Base-by-base conservation (phyloP, 2,888 invertebrate species). In the Bruchidius siliquastri region DNA sequence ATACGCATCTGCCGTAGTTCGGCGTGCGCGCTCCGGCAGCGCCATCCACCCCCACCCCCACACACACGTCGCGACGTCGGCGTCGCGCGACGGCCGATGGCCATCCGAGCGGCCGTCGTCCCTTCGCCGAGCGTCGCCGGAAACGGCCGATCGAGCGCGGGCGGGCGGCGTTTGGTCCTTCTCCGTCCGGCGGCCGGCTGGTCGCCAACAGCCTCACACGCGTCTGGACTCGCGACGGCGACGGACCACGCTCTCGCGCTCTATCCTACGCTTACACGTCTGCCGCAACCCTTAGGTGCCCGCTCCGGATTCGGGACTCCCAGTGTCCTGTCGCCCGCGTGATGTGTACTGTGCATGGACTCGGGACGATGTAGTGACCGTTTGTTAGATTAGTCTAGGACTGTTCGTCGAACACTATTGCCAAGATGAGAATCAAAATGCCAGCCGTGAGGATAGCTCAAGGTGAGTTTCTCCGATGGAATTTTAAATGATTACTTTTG, bases 341-440 rank as follows among this genome's bases (percentile, higher is more conserved):
- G 49, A 49, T 49, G 49, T 49, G 49, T 49, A 13, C 49, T 49
- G 49, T 49, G 74, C 76, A 72, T 69, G 76, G 76, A 74, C 76
- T 74, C 71, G 73, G 74, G 70, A 68, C 49, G 49, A 49, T 49
- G 49, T 49, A 49, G 49, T 49, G 49, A 49, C 49, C 49, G 49
- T 1, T 49, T 49, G 10, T 49, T 13, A 1, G 8, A 1, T 49
- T 49, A 13, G 13, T 8, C 13, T 49, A 13, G 49, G 49, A 49
- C 49, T 49, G 49, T 8, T 4, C 49, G 26, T 4, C 1, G 18
- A 49, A 13, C 49, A 49, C 49, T 13, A 49, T 49, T 81, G 84
- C 80, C 93, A 96, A 93, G 92, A 96, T 96, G 96, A 94, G 96
- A 95, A 96, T 96, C 91, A 96, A 96, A 92, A 96, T 96, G 96